These are phyloP conservation scores for Pachliopta kotzebuea DNA, from an alignment of 2,888 invertebrate genomes.

Conservation along the genomic window DNA sequence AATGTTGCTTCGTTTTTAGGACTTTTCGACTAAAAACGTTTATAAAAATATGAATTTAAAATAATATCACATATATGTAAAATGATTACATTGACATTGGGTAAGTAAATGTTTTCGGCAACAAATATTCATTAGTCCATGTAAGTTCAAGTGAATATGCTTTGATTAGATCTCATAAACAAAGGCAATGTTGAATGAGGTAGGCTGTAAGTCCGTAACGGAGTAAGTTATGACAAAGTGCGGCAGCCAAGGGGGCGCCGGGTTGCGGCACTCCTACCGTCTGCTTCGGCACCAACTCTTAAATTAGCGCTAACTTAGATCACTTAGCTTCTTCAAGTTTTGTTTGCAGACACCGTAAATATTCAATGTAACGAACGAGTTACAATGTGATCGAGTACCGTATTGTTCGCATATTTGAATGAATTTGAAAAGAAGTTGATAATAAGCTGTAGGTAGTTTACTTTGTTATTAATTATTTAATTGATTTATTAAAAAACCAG, in stretches of 20 bases:
- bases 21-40: no score
- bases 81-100: background rate
- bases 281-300: slow-evolving; percentile 64
- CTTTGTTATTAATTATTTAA: background rate
- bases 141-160: slow-evolving; percentile 36
- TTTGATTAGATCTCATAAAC: slow-evolving; percentile 56
- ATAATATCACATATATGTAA: no score
- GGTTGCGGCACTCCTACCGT: slow-evolving; percentile 42
- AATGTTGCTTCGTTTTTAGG: no score
- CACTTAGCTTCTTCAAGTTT: slow-evolving; percentile 76
- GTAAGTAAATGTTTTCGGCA: background rate
- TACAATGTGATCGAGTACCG: slow-evolving; percentile 49
- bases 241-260: slow-evolving; percentile 50
- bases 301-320: slow-evolving; percentile 76
- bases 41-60: no score
- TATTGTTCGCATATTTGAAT: slow-evolving; percentile 28
- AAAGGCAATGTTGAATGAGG: slow-evolving; percentile 53
- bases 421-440: slow-evolving; percentile 18
- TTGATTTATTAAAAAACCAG: no score
- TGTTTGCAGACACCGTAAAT: slow-evolving; percentile 75
- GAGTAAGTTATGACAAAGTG: slow-evolving; percentile 72
- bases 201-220: slow-evolving; percentile 40
- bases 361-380: slow-evolving; percentile 57
- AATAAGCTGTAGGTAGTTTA: background rate
- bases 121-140: background rate